Percentiles rank a stretch among this genome's conserved stretches.
These are phyloP conservation scores for Scytalopus superciliaris DNA, from an alignment of 2,113 vertebrate genomes.

Conservation along the genomic window DNA sequence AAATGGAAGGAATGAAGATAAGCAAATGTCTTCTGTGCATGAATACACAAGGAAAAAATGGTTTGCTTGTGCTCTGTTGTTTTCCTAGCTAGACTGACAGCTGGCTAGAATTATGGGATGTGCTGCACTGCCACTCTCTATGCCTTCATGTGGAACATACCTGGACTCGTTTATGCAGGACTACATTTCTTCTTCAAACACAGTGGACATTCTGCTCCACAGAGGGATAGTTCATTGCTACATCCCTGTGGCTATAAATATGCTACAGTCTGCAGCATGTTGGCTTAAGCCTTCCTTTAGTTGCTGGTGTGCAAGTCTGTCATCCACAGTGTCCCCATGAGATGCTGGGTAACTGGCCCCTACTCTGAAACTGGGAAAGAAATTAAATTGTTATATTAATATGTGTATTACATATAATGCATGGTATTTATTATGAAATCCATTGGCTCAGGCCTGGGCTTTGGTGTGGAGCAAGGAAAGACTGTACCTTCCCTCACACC, in stretches of 20 bases:
- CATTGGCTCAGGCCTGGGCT: background rate
- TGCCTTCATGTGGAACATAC: background rate
- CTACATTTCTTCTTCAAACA: background rate
- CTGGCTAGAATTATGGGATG: background rate
- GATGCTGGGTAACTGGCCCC: rapidly evolving
- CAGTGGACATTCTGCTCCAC: background rate
- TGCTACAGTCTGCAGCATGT: background rate
- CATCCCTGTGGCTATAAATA: background rate
- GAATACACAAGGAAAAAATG: background rate
- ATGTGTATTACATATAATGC: background rate
- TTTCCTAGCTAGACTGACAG: background rate
- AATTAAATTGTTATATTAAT: background rate
- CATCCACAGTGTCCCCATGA: background rate
- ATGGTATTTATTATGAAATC: background rate
- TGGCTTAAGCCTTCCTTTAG: background rate
- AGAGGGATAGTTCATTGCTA: background rate
- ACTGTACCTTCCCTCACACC: background rate
- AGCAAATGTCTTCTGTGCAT: background rate
- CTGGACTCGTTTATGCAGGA: background rate
- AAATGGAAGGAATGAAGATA: background rate
- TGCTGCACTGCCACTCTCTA: background rate
- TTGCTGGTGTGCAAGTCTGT: background rate
- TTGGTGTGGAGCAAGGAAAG: background rate
- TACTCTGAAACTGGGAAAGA: background rate
- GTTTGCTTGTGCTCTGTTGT: background rate